Conservation (phyloP, 1,140 invertebrate genomes). For the Copidosoma floridanum region DNA sequence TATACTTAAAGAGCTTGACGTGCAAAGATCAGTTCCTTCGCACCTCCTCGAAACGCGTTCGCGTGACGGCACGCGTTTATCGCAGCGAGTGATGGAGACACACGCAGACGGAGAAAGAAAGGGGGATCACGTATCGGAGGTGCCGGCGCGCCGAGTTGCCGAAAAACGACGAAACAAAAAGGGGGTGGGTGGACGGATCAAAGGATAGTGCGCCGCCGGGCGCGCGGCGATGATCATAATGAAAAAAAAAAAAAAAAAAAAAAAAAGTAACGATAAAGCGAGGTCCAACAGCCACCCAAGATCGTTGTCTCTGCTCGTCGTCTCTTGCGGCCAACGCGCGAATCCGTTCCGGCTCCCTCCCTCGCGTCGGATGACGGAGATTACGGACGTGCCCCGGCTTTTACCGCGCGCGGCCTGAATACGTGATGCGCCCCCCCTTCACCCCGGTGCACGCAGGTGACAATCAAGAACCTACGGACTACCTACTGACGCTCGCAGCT, state of each 20-base stretch:
- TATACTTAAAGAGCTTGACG: no score
- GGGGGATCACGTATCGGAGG: background rate
- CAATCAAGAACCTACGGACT: no score
- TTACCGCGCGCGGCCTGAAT: background rate
- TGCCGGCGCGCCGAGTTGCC: background rate
- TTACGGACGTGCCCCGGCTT: no score
- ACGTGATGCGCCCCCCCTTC: background rate
- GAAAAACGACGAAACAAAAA: no score
- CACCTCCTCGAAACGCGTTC: no score
- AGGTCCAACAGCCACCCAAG: conserved; percentile 26
- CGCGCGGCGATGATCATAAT: conserved; percentile 16
- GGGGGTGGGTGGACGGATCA: no score
- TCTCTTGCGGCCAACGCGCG: background rate
- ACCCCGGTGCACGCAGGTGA: background rate
- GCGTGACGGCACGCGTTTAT: no score
- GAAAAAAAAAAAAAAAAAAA: no score
- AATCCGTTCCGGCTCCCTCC: background rate
- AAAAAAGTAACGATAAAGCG: conserved; percentile 25
- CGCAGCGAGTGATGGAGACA: no score
- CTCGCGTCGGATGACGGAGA: background rate
- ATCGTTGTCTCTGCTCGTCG: conserved; percentile 21
- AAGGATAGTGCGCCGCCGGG: no score
- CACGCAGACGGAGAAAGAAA: background rate
- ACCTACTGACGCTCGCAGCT: no score
- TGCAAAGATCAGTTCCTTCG: no score